phyloP scores from a whole-genome alignment of 2,113 vertebrate genomes.

The Asarcornis scutulata region DNA sequence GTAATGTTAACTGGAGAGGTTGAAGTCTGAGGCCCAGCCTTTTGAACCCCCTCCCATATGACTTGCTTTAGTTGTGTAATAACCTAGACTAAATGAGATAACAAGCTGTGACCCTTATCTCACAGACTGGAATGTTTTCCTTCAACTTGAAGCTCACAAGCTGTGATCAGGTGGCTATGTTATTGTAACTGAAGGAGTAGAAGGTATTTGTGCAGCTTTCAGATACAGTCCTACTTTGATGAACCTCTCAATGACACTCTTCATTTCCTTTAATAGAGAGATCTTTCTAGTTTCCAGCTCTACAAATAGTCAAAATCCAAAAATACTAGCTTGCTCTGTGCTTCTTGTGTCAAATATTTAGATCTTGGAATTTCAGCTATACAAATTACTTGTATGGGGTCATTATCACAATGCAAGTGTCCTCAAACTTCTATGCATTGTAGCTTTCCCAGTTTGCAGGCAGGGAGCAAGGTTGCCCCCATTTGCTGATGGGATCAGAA shows the following conservation, averaged over 20 bases:
- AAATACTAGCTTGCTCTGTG: neutral
- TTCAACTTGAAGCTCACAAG: constrained; percentile 1
- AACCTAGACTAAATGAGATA: neutral
- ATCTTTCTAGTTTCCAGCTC: neutral
- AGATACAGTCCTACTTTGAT: neutral
- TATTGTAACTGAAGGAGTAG: neutral
- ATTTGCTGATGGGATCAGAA: neutral
- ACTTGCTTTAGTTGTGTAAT: neutral
- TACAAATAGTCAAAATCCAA: neutral
- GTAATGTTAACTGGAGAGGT: neutral
- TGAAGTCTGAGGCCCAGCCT: neutral
- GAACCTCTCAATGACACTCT: neutral
- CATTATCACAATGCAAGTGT: neutral
- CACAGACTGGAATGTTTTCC: neutral
- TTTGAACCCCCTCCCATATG: neutral
- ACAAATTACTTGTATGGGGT: neutral
- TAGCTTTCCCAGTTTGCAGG: neutral
- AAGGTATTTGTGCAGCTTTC: neutral
- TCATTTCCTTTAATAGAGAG: neutral
- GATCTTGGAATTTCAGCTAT: neutral
- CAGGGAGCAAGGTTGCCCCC: neutral
- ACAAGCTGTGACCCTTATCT: constrained; percentile 1
- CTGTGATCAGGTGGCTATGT: neutral
- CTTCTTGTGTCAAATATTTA: neutral
- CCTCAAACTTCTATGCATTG: neutral